Evolutionary conservation across 2,113 vertebrate genomes (phyloP), one percentile per base, ranked within the genome.

Genomic region (Festucalex cinctus): DNA sequence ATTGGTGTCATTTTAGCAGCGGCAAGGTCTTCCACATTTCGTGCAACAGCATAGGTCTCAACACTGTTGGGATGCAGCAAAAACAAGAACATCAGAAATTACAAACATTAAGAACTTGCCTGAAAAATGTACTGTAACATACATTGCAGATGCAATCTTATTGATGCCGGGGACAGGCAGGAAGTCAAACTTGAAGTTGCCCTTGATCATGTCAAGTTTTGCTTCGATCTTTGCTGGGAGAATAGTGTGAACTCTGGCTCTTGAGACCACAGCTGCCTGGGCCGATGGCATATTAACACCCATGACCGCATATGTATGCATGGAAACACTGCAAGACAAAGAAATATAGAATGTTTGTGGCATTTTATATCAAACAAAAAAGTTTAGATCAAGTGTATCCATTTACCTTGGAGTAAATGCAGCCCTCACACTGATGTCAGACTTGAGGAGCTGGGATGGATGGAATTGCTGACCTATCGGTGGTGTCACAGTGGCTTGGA

Each of bases 251-350:
- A 90, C 65, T 73, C 86, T 91, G 76, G 80, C 85, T 78, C 79
- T 91, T 65, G 90, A 79, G 80, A 93, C 73, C 75, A 94, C 60
- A 48, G 76, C 74, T 28, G 93, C 90, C 74, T 95, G 94, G 67
- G 94, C 82, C 1, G 92, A 75, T 36, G 82, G 89, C 6, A 92
- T 94, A 68, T 94, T 95, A 66, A 95, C 78, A 51, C 94, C 93
- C 91, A 94, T 92, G 3, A 88, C 91, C 48, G 83, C 88, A 0
- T 92, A 91, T 3, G 86, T 88, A 35, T 94, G 78, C 41, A 91
- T 0, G 1, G 89, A 82, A 10, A 93, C 20, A 66, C 94, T 95
- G 85, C 49, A 91, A 85, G 8, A 17, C 26, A 64, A 5, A 86
- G 14, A 81, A 32, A 48, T 75, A 9, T 66, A 48, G 0, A n/a